phyloP scores from a whole-genome alignment of 2,113 vertebrate species.

The Rhipidura dahli region DNA sequence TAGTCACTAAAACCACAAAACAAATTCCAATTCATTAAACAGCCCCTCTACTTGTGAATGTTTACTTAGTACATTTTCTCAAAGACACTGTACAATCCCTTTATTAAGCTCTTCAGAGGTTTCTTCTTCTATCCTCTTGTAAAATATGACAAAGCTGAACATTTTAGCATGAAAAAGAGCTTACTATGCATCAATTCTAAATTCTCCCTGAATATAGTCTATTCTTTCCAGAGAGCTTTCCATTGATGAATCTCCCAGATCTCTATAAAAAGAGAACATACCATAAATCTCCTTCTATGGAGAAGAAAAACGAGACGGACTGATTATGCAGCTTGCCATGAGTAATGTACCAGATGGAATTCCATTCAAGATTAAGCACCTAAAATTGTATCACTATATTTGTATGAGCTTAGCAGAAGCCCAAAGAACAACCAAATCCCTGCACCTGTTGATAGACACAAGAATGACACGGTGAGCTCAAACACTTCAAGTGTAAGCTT shows the following conservation, averaged over 20 bases:
- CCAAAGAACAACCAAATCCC: neutral
- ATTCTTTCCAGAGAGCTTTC: neutral
- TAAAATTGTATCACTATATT: neutral
- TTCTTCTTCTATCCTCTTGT: neutral
- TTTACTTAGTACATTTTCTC: neutral
- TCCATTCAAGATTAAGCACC: neutral
- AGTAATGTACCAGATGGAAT: neutral
- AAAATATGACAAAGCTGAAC: neutral
- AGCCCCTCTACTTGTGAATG: neutral
- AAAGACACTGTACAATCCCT: neutral
- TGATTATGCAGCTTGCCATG: neutral
- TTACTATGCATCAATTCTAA: neutral
- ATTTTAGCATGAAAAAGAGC: neutral
- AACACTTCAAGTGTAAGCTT: neutral
- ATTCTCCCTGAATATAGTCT: neutral
- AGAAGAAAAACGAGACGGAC: neutral
- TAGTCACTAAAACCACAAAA: neutral
- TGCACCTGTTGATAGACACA: neutral
- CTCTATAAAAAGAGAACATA: neutral
- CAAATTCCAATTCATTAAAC: neutral
- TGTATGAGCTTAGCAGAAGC: neutral
- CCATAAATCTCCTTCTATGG: neutral
- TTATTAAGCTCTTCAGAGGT: neutral
- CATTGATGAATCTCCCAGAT: neutral
- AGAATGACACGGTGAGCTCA: rapidly evolving